Evolutionary conservation across 2,113 vertebrate species (phyloP).

Genomic region (Leiothrix lutea): DNA sequence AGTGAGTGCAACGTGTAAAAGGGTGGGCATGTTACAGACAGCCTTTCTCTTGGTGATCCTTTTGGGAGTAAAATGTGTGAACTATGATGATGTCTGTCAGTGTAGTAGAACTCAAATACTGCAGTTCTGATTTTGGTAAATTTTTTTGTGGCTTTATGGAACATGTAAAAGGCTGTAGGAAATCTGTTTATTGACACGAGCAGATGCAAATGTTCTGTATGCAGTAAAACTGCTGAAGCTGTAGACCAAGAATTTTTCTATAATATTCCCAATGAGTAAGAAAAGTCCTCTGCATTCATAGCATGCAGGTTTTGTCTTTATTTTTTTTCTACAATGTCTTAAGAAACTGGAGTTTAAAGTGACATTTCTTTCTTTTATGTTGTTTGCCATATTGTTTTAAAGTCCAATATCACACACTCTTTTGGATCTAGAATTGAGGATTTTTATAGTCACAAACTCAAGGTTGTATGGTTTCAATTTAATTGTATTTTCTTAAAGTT

Average conservation of each 20-base stretch:
- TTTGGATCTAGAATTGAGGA: neutral
- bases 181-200: neutral
- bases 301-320: neutral
- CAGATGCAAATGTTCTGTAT: neutral
- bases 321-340: neutral
- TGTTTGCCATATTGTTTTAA: neutral
- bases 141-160: neutral
- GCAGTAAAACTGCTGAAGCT: neutral
- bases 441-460: neutral
- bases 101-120: neutral
- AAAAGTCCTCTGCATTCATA: neutral
- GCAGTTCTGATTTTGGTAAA: neutral
- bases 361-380: neutral
- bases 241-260: neutral
- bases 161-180: neutral
- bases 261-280: neutral
- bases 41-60: neutral
- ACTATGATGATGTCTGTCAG: neutral
- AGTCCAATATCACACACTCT: neutral
- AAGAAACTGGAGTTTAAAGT: neutral
- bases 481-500: neutral
- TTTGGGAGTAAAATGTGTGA: neutral
- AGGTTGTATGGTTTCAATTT: neutral
- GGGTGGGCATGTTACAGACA: neutral
- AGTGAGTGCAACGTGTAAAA: conserved; percentile 63